Conservation (phyloP, 1,140 invertebrate species). For the Harpegnathos saltator region DNA sequence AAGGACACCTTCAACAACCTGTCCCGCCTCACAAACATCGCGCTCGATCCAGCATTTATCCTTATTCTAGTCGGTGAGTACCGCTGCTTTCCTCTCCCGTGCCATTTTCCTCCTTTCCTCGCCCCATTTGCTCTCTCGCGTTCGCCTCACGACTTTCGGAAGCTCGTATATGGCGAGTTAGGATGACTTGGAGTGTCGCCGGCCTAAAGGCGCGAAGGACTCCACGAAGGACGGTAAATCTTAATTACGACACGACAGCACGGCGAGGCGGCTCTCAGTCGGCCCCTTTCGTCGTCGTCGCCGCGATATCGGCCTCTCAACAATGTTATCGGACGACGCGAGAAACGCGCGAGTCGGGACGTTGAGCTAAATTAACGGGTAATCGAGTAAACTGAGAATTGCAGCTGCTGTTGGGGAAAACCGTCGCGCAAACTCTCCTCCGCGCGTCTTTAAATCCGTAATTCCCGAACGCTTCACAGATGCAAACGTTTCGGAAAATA, state of each 20-base stretch:
- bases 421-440: not conserved
- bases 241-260: not conserved
- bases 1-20: conserved; percentile 98
- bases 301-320: not conserved
- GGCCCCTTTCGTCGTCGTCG: too few relatives aligned
- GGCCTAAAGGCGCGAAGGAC: not conserved
- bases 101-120: not conserved
- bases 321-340: conserved; percentile 4
- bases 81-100: not conserved
- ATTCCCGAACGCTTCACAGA: too few relatives aligned
- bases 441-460: not conserved
- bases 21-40: conserved; percentile 94
- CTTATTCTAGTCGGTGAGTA: conserved; percentile 95
- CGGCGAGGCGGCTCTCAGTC: not conserved
- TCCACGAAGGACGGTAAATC: conserved; percentile 15
- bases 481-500: too few relatives aligned
- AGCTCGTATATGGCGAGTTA: conserved; percentile 30
- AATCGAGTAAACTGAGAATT: not conserved
- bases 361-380: conserved; percentile 1
- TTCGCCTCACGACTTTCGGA: not conserved
- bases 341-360: not conserved
- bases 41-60: conserved; percentile 97
- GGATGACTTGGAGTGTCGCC: not conserved
- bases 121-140: not conserved
- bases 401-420: not conserved